These are phyloP conservation scores for Sebastes flavidus DNA, from an alignment of 2,797 vertebrate species.

Conservation along the genomic window DNA sequence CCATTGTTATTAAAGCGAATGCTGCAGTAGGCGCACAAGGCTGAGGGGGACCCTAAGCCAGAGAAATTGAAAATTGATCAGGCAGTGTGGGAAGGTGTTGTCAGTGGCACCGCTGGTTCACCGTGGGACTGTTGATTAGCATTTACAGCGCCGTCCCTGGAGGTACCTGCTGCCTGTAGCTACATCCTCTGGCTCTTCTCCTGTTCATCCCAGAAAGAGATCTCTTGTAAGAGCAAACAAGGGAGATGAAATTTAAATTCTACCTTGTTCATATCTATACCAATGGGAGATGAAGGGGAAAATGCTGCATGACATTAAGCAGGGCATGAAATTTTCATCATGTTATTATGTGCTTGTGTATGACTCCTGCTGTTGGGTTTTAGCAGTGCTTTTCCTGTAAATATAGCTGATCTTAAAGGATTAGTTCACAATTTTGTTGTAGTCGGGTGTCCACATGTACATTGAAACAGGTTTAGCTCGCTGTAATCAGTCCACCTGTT, in stretches of 20 bases:
- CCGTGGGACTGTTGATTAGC: slow-evolving; percentile 74
- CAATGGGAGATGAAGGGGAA: slow-evolving; percentile 29
- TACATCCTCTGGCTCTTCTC: slow-evolving; percentile 4
- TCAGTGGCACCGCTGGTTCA: slow-evolving; percentile 51
- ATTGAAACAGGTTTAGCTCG: background rate
- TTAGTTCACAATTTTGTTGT: background rate
- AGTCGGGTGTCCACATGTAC: background rate
- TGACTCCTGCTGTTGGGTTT: slow-evolving; percentile 5
- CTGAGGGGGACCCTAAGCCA: slow-evolving; percentile 72
- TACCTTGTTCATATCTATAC: slow-evolving; percentile 45
- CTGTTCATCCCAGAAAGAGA: slow-evolving; percentile 58
- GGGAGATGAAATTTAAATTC: slow-evolving; percentile 60
- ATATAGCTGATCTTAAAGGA: background rate
- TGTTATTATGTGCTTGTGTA: slow-evolving; percentile 7
- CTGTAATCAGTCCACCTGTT: too few relatives aligned
- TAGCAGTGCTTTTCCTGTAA: slow-evolving; percentile 9
- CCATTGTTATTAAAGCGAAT: slow-evolving; percentile 76
- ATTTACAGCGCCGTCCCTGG: slow-evolving; percentile 71
- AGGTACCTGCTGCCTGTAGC: slow-evolving; percentile 45
- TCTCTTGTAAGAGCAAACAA: slow-evolving; percentile 56
- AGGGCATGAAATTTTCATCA: slow-evolving; percentile 30
- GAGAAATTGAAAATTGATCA: slow-evolving; percentile 87
- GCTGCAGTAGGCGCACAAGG: slow-evolving; percentile 49
- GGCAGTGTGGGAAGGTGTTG: slow-evolving; percentile 66
- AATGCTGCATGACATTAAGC: slow-evolving; percentile 42